Evolutionary conservation across 2,113 vertebrate genomes (phyloP).

Genomic region (Phoenicopterus ruber): DNA sequence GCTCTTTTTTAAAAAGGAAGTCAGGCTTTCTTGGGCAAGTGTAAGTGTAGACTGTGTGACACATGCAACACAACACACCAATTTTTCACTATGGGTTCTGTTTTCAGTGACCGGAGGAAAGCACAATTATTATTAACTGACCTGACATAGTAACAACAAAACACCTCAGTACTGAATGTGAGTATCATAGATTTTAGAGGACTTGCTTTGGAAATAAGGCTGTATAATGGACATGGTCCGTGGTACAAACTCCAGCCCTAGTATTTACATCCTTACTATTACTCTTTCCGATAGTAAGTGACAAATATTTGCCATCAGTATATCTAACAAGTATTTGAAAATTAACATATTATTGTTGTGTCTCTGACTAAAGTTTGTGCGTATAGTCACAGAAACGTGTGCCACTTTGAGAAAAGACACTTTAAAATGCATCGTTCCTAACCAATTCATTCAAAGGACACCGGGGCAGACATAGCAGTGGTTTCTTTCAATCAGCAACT

Average conservation of each 20-base stretch:
- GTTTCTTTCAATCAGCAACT: background rate
- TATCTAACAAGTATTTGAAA: background rate
- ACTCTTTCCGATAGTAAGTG: background rate
- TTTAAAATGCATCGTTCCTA: background rate
- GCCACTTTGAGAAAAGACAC: background rate
- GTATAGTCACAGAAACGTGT: background rate
- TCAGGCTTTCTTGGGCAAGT: background rate
- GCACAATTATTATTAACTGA: background rate
- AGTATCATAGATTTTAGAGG: background rate
- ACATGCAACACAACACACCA: fast-evolving
- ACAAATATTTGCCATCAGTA: background rate
- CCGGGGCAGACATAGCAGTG: background rate
- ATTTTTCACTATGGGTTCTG: background rate
- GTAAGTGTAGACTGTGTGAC: fast-evolving
- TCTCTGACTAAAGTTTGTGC: background rate
- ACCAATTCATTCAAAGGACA: background rate
- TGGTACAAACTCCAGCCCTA: background rate
- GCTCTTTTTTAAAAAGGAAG: background rate
- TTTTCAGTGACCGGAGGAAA: background rate
- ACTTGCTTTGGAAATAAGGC: background rate
- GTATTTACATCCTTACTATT: background rate
- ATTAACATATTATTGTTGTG: background rate
- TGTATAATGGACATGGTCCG: background rate
- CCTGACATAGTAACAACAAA: background rate
- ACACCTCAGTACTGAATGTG: background rate